Evolutionary conservation across 2,113 vertebrate species (phyloP).

Genomic region (Setophaga kirtlandii): DNA sequence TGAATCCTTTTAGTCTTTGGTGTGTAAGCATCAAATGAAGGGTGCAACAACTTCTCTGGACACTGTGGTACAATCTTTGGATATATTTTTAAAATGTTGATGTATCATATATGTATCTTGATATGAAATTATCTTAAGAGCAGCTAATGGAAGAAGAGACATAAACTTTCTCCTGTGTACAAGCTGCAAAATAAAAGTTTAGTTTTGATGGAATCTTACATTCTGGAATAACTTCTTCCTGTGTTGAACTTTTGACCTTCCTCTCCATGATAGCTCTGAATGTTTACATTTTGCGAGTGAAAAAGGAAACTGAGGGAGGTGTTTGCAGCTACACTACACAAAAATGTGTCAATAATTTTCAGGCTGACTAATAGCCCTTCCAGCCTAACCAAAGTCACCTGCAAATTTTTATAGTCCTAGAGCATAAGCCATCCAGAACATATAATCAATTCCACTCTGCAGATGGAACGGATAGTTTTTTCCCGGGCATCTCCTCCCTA

Average conservation of each 20-base stretch:
- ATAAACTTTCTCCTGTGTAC: not conserved
- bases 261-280: not conserved
- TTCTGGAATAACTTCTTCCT: not conserved
- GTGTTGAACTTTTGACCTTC: not conserved
- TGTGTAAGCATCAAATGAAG: not conserved
- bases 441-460: slow-evolving; percentile 47
- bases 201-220: not conserved
- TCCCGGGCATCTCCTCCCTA: not conserved
- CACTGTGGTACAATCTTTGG: not conserved
- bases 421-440: slow-evolving; percentile 51
- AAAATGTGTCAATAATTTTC: slow-evolving; percentile 64
- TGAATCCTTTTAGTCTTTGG: not conserved
- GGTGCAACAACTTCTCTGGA: not conserved
- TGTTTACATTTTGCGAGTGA: slow-evolving; percentile 56
- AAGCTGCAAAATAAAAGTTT: not conserved
- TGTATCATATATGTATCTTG: not conserved
- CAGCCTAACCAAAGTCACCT: slow-evolving; percentile 54
- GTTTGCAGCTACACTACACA: slow-evolving; percentile 34
- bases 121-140: not conserved
- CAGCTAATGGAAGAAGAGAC: not conserved
- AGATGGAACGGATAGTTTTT: slow-evolving; percentile 15
- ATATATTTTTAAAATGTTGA: not conserved
- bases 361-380: slow-evolving; percentile 49
- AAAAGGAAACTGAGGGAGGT: slow-evolving; percentile 31
- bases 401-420: slow-evolving; percentile 49